phyloP scores from a whole-genome alignment of 2,888 invertebrate genomes.

The Lithodes maja region DNA sequence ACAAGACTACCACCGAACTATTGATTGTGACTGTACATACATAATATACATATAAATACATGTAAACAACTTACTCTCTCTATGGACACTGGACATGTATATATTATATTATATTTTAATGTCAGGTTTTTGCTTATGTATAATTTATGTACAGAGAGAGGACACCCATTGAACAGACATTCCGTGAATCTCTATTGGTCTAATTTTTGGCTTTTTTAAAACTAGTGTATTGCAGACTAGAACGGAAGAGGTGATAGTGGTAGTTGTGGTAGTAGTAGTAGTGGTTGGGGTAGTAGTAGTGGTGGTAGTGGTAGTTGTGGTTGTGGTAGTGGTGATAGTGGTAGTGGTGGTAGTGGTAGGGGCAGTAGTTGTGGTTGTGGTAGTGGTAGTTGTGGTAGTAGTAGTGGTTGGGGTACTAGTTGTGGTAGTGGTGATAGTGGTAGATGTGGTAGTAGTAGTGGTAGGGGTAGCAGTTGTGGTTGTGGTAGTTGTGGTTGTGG shows the following conservation, averaged over 20 bases:
- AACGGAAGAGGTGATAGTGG: background rate
- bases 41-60: background rate
- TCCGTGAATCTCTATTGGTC: background rate
- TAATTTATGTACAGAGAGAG: background rate
- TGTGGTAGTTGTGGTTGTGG: background rate
- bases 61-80: background rate
- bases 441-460: background rate
- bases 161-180: background rate
- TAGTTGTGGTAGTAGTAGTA: background rate
- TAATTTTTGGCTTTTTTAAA: background rate
- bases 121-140: background rate
- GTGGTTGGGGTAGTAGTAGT: background rate
- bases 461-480: background rate
- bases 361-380: background rate
- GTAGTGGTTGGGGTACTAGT: too few relatives aligned
- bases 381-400: background rate
- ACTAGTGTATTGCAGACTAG: background rate
- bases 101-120: background rate
- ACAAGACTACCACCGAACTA: too few relatives aligned
- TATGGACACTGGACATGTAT: background rate
- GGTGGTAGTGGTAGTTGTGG: background rate
- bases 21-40: too few relatives aligned
- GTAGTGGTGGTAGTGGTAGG: background rate
- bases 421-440: background rate
- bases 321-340: background rate